Evolutionary conservation across 1,140 invertebrate species (phyloP).

Genomic region (Cherax quadricarinatus): DNA sequence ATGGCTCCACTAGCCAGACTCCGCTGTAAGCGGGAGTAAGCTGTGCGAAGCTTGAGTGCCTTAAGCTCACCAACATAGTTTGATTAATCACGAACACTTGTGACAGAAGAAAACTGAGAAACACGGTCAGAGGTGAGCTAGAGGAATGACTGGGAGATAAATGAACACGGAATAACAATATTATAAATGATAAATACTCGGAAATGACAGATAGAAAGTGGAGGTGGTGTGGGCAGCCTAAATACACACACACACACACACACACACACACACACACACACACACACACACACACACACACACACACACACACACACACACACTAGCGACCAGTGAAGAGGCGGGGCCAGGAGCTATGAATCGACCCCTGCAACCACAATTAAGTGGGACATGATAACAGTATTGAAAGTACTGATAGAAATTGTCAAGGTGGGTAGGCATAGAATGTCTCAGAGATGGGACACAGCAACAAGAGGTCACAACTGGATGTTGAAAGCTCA

Average conservation of each 20-base stretch:
- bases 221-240: neutral
- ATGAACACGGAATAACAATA: neutral
- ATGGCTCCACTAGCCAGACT: neutral
- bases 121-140: neutral
- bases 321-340: no score
- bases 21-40: neutral
- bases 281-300: neutral
- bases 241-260: neutral
- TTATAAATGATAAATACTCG: neutral
- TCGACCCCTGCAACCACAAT: no score
- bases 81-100: neutral
- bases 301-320: neutral
- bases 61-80: neutral
- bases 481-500: no score
- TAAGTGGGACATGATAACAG: no score
- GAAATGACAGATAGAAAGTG: neutral
- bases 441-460: no score
- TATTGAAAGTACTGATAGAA: no score
- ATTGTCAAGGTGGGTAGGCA: no score
- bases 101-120: neutral
- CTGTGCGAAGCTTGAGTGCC: neutral
- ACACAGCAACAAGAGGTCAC: no score
- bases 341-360: no score
- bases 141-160: neutral
- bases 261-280: conserved; percentile 3